Base-by-base conservation (phyloP, 1,140 invertebrate species). In the Plectrocnemia conspersa region DNA sequence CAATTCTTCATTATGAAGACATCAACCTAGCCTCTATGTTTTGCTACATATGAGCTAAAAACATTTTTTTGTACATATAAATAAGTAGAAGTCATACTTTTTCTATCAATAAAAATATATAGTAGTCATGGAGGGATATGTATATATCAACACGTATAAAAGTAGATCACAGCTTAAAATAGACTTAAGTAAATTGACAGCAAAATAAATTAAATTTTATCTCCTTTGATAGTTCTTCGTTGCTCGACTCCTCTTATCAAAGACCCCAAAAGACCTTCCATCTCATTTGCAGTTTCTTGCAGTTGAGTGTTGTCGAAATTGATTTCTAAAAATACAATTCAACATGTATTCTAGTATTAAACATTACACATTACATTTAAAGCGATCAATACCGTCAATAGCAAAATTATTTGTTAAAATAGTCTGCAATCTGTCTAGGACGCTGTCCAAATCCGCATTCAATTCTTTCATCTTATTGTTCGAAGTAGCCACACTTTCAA, bases 321-420 rank as follows among this genome's bases (percentile, higher is more conserved):
- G 0, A 72, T 75, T 48, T 78, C 77, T 78, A 64, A 32, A 72
- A 36, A 42, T 49, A 48, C 40, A 18, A 52, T 4, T 46, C 35
- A 22, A 9, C 13, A 38, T 48, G 9, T 41, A 9, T 48, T 19
- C 6, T 41, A 41, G 13, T 48, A 48, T n/a, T n/a, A n/a, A n/a
- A n/a, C n/a, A n/a, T n/a, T n/a, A 52, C 52, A 23, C 11, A 54
- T 52, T 48, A 54, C 29, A 27, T 19, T 16, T 6, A 16, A 50
- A 1, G n/a, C n/a, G n/a, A n/a, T n/a, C n/a, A n/a, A n/a, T 56
- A 79, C 78, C 78, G 56, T 81, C 78, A 38, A 79, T 64, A 36
- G 73, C 71, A 56, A 80, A 81, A 65, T 80, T 81, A 53, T 78
- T 77, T 3, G 77, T 75, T 29, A 82, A 61, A 61, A 81, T 79